These are phyloP conservation scores for Tachina lurida DNA, from an alignment of 2,888 invertebrate genomes.

Conservation along the genomic window DNA sequence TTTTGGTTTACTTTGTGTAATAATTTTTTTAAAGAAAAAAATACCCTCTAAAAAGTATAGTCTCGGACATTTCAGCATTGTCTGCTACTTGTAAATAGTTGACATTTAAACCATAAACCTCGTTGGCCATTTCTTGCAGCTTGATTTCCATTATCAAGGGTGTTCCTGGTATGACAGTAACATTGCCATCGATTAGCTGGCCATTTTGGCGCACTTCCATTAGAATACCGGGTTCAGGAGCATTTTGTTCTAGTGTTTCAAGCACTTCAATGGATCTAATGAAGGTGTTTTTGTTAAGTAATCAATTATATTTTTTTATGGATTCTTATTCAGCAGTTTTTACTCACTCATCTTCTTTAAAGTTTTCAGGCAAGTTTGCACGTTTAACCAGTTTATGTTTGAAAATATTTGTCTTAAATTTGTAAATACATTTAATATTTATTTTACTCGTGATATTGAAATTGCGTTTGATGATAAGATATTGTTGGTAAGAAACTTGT, in stretches of 20 bases:
- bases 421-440: conserved; percentile 37
- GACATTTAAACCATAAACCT: conserved; percentile 92
- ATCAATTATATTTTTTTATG: background rate
- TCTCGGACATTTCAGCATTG: conserved; percentile 92
- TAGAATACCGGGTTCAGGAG: conserved; percentile 91
- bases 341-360: conserved; percentile 64
- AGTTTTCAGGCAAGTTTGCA: conserved; percentile 29
- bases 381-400: conserved; percentile 43
- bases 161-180: conserved; percentile 95
- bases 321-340: background rate
- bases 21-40: background rate
- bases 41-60: conserved; percentile 95
- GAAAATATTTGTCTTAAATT: background rate
- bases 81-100: conserved; percentile 95
- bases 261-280: conserved; percentile 47
- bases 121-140: conserved; percentile 90
- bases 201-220: conserved; percentile 94
- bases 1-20: background rate
- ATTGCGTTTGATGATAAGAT: conserved; percentile 7
- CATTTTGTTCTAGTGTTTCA: conserved; percentile 82
- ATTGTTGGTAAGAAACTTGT: conserved; percentile 26
- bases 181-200: conserved; percentile 91
- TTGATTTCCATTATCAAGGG: conserved; percentile 95
- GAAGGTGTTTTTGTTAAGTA: background rate
- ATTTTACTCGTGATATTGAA: background rate